A percentile compares a stretch with the other conserved stretches of the same genome.
Evolutionary conservation across 2,888 invertebrate genomes (phyloP).

Genomic region (Phytoseiulus persimilis): DNA sequence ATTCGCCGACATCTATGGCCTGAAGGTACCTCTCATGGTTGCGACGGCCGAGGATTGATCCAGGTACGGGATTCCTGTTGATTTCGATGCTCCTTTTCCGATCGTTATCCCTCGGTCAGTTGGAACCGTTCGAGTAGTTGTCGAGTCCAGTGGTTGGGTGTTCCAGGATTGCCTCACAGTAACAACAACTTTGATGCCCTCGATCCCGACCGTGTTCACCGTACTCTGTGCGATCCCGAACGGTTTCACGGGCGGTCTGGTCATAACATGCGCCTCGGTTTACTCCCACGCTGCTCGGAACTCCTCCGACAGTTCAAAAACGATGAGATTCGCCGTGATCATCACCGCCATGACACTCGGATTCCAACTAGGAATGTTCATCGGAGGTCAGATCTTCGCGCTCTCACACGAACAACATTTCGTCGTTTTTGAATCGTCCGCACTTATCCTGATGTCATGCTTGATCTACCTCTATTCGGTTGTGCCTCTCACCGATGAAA

Average conservation of each 20-base stretch:
- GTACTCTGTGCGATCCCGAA: constrained; percentile 13
- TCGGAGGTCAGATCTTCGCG: constrained; percentile 22
- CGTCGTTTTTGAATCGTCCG: neutral
- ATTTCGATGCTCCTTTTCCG: neutral
- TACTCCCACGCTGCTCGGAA: constrained; percentile 30
- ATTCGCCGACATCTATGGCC: constrained; percentile 18
- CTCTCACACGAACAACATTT: neutral
- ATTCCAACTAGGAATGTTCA: constrained; percentile 33
- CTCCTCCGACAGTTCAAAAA: neutral
- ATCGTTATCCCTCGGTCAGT: neutral
- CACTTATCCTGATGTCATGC: neutral
- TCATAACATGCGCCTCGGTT: constrained; percentile 29
- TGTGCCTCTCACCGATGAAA: constrained; percentile 13
- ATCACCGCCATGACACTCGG: constrained; percentile 23
- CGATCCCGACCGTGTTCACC: constrained; percentile 10
- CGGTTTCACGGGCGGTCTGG: constrained; percentile 24
- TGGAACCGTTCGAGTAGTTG: neutral
- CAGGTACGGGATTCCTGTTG: neutral
- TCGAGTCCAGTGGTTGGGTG: neutral
- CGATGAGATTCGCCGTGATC: constrained; percentile 26
- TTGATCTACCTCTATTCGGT: neutral
- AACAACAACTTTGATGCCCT: neutral
- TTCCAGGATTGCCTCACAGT: constrained; percentile 8
- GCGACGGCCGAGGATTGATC: constrained; percentile 20
- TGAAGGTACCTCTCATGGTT: constrained; percentile 15